Base-by-base conservation (phyloP, 1,140 invertebrate species). In the Drosophila varians region DNA sequence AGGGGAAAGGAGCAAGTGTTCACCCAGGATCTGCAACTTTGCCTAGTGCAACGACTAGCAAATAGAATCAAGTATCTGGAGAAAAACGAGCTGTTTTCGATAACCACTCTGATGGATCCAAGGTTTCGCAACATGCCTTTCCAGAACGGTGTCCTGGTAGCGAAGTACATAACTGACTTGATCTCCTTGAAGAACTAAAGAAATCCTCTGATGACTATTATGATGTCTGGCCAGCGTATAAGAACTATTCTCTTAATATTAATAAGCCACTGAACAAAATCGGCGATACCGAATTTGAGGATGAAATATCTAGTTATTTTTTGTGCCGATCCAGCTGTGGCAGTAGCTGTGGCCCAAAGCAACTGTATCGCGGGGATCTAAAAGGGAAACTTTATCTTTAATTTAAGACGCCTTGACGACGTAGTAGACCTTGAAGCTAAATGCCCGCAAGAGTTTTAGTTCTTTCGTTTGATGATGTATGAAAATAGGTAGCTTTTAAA, bases 61-160 rank as follows among this genome's bases (percentile, higher is more conserved):
- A 47, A 61, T 9, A 36, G 51, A 3, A 74, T 74, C 7, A 51
- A 71, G 5, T 19, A 12, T 9, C 40, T 77, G 23, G 74, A 77
- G 26, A 74, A 53, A 12, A 77, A 77, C 21, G n/a, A 25, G 0
- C 31, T 43, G 1, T 16, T 71, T 19, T 72, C 75, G 0, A 21
- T 75, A 11, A 45, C 71, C 0, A 75, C 51, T 38, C 23, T 77
- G 3, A 5, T 77, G 19, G 75, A 75, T 49, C 75, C 75, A 0
- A 66, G 75, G 2, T 77, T 71, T 23, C 72, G 72, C 1, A 77
- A 71, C 34, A 66, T 66, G 52, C 75, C 75, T 0, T 77, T 77
- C 7, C 49, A 36, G n/a, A 36, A 61, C 18, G 66, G 25, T 26
- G n/a, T 46, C 1, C 5, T 75, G 28, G 36, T 71, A n/a, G 55